phyloP scores from a whole-genome alignment of 2,113 vertebrate species.

The Phrynosoma platyrhinos region DNA sequence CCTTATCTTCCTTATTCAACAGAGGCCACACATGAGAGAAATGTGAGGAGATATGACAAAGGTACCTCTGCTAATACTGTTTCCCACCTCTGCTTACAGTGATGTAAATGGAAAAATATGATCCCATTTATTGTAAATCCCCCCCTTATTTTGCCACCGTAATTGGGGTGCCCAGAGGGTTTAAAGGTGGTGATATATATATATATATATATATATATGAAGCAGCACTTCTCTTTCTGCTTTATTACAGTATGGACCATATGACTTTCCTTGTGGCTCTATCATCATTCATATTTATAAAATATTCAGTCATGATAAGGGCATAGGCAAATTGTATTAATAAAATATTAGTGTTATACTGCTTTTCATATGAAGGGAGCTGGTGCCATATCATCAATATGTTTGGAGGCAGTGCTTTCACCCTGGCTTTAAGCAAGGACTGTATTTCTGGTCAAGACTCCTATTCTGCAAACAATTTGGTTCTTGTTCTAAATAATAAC shows the following conservation, averaged over 20 bases:
- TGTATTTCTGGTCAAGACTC: neutral
- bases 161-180: neutral
- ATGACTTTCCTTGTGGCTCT: neutral
- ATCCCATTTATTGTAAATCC: neutral
- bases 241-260: neutral
- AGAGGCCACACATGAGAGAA: slow-evolving; percentile 20
- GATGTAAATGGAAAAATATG: neutral
- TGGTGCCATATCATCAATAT: neutral
- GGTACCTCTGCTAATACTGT: neutral
- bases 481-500: neutral
- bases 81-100: slow-evolving; percentile 22
- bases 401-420: neutral
- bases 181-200: neutral
- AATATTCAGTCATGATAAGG: neutral
- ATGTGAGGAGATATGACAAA: slow-evolving; percentile 38
- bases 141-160: neutral
- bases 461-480: neutral
- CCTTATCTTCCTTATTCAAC: slow-evolving; percentile 50
- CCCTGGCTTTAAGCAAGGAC: neutral
- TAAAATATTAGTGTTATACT: neutral
- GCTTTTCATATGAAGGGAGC: neutral
- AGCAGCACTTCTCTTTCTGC: neutral
- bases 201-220: too few species aligned
- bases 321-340: neutral
- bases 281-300: neutral